Percentiles rank a stretch among this genome's conserved stretches.
These are phyloP conservation scores for Potorous gilbertii DNA, from an alignment of 2,797 vertebrate genomes.

Conservation along the genomic window DNA sequence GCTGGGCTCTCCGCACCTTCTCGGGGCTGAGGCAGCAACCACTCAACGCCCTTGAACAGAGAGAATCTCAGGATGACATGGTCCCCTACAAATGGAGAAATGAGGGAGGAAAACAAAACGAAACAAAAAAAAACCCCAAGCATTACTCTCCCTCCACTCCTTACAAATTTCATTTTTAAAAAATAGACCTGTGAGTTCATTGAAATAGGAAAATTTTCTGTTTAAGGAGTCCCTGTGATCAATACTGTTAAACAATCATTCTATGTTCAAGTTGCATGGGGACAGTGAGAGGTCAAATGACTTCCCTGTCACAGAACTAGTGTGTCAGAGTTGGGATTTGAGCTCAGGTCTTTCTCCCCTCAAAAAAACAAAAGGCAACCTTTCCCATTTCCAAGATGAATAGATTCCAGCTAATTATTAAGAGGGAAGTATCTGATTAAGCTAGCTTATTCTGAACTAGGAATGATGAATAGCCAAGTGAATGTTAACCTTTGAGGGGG, in stretches of 20 bases:
- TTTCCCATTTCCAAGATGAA: background rate
- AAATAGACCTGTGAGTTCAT: background rate
- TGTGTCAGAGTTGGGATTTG: background rate
- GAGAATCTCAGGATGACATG: conserved; percentile 70
- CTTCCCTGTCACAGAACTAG: background rate
- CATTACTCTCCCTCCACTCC: background rate
- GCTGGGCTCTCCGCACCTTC: accelerated
- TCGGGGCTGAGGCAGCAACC: conserved; percentile 68
- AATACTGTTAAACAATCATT: background rate
- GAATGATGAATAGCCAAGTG: background rate
- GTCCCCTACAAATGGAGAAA: conserved; percentile 64
- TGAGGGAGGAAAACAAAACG: background rate
- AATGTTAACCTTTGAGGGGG: background rate
- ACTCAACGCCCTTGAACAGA: conserved; percentile 71
- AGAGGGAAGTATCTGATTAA: background rate
- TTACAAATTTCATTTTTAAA: background rate
- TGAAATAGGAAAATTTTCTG: background rate
- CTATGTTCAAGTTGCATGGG: background rate
- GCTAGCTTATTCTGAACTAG: background rate
- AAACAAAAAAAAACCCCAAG: background rate
- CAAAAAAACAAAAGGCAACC: background rate
- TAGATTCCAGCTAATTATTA: background rate
- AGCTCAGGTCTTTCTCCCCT: background rate
- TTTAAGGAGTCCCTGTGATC: background rate
- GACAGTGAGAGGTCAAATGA: background rate